A percentile compares a stretch with the other conserved stretches of the same genome.
Evolutionary conservation across 2,113 vertebrate species (phyloP).

Genomic region (Girardinichthys multiradiatus): DNA sequence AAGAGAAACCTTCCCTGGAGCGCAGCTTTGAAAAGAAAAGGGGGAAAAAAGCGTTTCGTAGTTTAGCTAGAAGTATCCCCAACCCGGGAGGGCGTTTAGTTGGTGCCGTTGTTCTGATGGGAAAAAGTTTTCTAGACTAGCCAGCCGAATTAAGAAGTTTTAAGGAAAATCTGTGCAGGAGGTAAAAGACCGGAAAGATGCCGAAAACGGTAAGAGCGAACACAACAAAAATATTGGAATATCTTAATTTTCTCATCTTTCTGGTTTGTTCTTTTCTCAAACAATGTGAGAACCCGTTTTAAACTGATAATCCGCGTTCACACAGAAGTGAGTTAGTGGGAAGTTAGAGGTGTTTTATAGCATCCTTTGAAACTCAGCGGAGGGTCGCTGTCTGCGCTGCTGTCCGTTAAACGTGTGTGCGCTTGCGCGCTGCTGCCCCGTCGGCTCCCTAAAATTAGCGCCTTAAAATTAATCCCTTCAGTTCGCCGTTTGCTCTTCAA

Average conservation of each 20-base stretch:
- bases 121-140: conserved; percentile 73
- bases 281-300: not conserved
- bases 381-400: conserved; percentile 28
- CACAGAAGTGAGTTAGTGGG: not conserved
- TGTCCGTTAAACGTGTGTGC: conserved; percentile 71
- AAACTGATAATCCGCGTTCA: too few relatives aligned
- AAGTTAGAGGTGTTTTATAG: not conserved
- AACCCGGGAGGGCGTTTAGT: conserved; percentile 36
- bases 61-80: conserved; percentile 13
- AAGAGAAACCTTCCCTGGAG: conserved; percentile 47
- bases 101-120: conserved; percentile 79
- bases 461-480: conserved; percentile 28
- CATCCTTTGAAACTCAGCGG: conserved; percentile 21
- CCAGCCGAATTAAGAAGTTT: conserved; percentile 49
- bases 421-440: conserved; percentile 60
- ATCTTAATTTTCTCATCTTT: not conserved
- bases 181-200: conserved; percentile 69
- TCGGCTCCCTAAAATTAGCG: conserved; percentile 48
- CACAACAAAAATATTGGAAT: not conserved
- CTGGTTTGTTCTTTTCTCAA: not conserved
- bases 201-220: conserved; percentile 80
- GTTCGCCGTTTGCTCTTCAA: not conserved
- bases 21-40: conserved; percentile 8
- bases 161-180: conserved; percentile 24
- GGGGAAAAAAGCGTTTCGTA: not conserved